Evolutionary conservation across 2,113 vertebrate species (phyloP), one percentile per base, ranked within the genome.

Genomic region (Hippocampus barbouri): DNA sequence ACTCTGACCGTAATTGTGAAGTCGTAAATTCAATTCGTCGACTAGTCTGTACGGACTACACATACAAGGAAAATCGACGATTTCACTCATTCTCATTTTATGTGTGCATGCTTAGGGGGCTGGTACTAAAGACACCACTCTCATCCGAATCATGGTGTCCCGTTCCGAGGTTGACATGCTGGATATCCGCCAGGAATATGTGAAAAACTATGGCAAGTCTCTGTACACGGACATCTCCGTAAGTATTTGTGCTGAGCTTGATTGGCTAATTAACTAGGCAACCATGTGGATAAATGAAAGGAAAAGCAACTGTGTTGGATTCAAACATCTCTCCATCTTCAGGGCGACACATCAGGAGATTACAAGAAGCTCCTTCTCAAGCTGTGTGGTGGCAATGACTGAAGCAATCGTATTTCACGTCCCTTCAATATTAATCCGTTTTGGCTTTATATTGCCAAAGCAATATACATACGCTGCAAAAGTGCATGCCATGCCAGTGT

Each of bases 321-420:
- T 2, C 21, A 4, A 77, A 64, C 75, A 10, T 51, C 63, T 76
- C 72, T 9, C 5, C 18, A 20, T 61, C 60, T 73, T 5, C 86
- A 99, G 97, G 94, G 94, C 74, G 97, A 99, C 83, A 98, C 96
- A 73, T 99, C 97, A 16, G 97, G 97, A 70, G 97, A 98, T 89
- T 99, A 98, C 87, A 93, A 93, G 91, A 98, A 98, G 85, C 93
- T 95, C 66, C 92, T 99, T 6, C 87, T 98, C 80, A 97, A 97
- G 91, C 90, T 99, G 69, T 99, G 97, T 23, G 97, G 96, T n/a
- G 96, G 96, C 76, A 98, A 93, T 5, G 97, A 99, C 89, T 99
- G 87, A 82, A 68, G 63, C 43, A 53, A 38, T 69, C 59, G 59
- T 53, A 18, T 43, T 63, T 38, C 9, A 38, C 18, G 18, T 59